Evolutionary conservation across 2,888 invertebrate genomes (phyloP), one percentile per base, ranked within the genome.

Genomic region (Apamea anceps): DNA sequence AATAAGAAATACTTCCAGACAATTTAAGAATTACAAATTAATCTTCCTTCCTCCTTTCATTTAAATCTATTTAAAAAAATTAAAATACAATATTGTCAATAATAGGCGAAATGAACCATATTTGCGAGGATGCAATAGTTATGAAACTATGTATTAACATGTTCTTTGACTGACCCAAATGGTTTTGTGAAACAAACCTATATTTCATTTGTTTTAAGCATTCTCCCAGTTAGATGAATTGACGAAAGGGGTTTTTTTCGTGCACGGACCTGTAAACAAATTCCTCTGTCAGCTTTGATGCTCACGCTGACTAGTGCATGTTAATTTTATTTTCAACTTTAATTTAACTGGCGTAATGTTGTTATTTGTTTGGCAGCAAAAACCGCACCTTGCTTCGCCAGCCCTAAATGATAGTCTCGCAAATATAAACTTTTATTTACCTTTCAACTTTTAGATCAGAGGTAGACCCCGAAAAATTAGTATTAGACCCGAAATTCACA

Each of bases 401-500:
- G 18, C 18, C 6, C 18, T 28, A 65, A 73, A 32, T 45, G 13
- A 45, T 37, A 48, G 15, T 25, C 12, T 21, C n/a, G 10, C 18
- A n/a, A 63, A 63, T n/a, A n/a, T 48, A 37, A 51, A n/a, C 8
- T 54, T 54, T 37, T 12, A 60, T 42, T 45, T 37, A 25, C 1
- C 42, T 70, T 75, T 18, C n/a, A 21, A 10, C 28, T 86, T 86
- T 37, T 76, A 95, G 94, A 80, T 87, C 91, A 75, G 92, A 95
- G 45, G 94, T 88, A 66, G 92, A 94, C 72, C 74, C 96, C 6
- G 94, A 96, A 32, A 92, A 96, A 32, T 90, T 98, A 25, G 92
- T 97, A 71, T 95, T 95, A 66, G 96, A 97, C 89, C 97, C 97
- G 13, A 95, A 97, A 80, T 98, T 98, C 91, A 93, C 96, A 72